Evolutionary conservation across 1,140 invertebrate genomes (phyloP).

Genomic region (Onthophagus taurus): DNA sequence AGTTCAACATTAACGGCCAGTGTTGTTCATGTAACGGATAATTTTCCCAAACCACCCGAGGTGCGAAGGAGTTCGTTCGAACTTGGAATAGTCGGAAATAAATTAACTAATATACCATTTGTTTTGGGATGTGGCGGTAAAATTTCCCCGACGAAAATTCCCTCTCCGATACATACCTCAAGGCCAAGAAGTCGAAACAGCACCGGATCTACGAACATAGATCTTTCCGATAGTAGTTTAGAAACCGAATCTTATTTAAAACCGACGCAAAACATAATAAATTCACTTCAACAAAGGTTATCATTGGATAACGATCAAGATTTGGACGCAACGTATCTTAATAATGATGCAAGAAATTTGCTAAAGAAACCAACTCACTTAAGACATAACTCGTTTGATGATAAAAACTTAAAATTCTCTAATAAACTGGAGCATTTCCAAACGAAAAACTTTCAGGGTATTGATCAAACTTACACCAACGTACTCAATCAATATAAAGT

Average conservation of each 20-base stretch:
- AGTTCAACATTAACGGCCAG: slow-evolving; percentile 6
- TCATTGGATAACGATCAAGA: slow-evolving; percentile 37
- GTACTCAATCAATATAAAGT: slow-evolving; percentile 35
- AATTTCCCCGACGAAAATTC: slow-evolving; percentile 45
- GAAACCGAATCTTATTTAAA: slow-evolving; percentile 55
- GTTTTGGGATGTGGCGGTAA: slow-evolving; percentile 27
- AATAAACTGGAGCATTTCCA: slow-evolving; percentile 39
- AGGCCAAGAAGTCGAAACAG: slow-evolving; percentile 42
- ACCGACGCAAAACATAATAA: slow-evolving; percentile 57
- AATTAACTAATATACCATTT: slow-evolving; percentile 28
- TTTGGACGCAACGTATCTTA: slow-evolving; percentile 25
- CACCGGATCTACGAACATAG: slow-evolving; percentile 30
- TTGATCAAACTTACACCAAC: slow-evolving; percentile 36
- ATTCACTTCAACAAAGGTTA: slow-evolving; percentile 48
- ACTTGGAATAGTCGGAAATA: slow-evolving; percentile 18
- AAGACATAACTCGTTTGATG: slow-evolving; percentile 44
- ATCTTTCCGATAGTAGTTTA: slow-evolving; percentile 40
- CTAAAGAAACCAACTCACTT: slow-evolving; percentile 34
- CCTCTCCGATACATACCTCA: slow-evolving; percentile 47
- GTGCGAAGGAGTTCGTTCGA: slow-evolving; percentile 16
- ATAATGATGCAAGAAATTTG: slow-evolving; percentile 33
- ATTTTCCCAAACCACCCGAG: not conserved
- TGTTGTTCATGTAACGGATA: slow-evolving; percentile 8
- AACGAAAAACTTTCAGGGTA: slow-evolving; percentile 33
- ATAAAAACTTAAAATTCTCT: slow-evolving; percentile 31